Evolutionary conservation across 2,888 invertebrate species (phyloP), one percentile per base, ranked within the genome.

Genomic region (Adela reaumurella): DNA sequence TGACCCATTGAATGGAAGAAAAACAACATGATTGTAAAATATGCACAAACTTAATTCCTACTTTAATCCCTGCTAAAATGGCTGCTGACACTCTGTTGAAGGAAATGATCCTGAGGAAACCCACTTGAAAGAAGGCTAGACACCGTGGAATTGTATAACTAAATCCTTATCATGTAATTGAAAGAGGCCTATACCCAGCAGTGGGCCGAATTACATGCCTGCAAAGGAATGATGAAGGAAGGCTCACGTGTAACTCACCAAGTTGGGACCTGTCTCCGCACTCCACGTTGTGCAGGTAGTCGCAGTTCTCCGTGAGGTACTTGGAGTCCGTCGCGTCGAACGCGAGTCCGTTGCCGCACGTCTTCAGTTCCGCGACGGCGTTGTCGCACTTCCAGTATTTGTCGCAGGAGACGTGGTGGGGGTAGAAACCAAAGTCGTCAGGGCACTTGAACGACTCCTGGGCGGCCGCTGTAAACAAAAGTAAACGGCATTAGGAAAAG

Each of bases 321-420:
- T 94, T 94, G 57, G 89, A 83, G 77, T 95, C 95, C 47, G 87
- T 81, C 53, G 93, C 87, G 67, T 94, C 95, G 71, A 95, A 95
- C 49, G 94, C 94, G 54, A 95, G 83, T 51, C 95, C 95, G 68
- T 95, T 95, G 50, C 95, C 95, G 79, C 95, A 95, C 45, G 94
- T 93, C 74, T 94, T 94, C 58, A 94, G 79, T 62, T 94, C 94
- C 51, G 94, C 88, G 10, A 74, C 88, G 57, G 90, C 91, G 62
- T 92, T 92, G 72, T 94, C 94, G 66, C 95, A 95, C 74, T 94
- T 93, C 92, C 92, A 95, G 78, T 95, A 95, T 74, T 94, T 94
- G 81, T 95, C 95, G 70, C 95, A 95, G 46, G 92, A 92, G 52
- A 82, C 67, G 65, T 88, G 88, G 74, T 95, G 94, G 50, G 94